Evolutionary conservation across 2,797 vertebrate genomes (phyloP).

Genomic region (Tympanoctomys barrerae): DNA sequence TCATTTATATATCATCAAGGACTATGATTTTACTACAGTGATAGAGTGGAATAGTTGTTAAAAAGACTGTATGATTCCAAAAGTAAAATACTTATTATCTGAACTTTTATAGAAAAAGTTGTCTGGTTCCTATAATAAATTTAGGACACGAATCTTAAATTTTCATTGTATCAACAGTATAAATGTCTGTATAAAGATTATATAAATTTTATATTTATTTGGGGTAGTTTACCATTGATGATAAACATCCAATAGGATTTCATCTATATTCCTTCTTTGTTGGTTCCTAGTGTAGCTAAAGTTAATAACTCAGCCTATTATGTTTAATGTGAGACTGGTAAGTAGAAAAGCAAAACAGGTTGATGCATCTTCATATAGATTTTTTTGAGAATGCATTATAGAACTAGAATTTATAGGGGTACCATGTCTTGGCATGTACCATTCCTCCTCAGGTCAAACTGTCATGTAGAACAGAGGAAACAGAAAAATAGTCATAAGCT

Average conservation of each 20-base stretch:
- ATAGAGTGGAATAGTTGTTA: not conserved
- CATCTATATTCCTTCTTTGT: not conserved
- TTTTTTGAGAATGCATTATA: not conserved
- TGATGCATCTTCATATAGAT: not conserved
- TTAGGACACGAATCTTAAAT: constrained; percentile 29
- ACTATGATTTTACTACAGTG: not conserved
- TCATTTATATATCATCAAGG: not conserved
- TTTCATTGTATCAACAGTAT: constrained; percentile 13
- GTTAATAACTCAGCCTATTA: not conserved
- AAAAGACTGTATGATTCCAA: not conserved
- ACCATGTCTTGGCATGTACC: constrained; percentile 1
- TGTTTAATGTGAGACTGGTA: constrained; percentile 2
- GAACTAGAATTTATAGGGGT: constrained; percentile 29
- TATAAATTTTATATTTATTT: constrained; percentile 17
- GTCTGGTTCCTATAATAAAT: constrained; percentile 13
- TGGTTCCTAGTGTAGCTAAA: not conserved
- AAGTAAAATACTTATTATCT: constrained; percentile 24
- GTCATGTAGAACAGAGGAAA: not conserved
- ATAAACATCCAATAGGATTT: constrained; percentile 11
- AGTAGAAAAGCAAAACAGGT: constrained; percentile 40
- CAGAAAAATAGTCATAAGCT: not conserved
- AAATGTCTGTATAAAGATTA: constrained; percentile 33
- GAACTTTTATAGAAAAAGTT: not conserved
- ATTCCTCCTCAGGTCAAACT: constrained; percentile 19
- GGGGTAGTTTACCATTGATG: not conserved